These are phyloP conservation scores for Pteropus alecto DNA, from an alignment of 2,113 vertebrate genomes.

Conservation along the genomic window DNA sequence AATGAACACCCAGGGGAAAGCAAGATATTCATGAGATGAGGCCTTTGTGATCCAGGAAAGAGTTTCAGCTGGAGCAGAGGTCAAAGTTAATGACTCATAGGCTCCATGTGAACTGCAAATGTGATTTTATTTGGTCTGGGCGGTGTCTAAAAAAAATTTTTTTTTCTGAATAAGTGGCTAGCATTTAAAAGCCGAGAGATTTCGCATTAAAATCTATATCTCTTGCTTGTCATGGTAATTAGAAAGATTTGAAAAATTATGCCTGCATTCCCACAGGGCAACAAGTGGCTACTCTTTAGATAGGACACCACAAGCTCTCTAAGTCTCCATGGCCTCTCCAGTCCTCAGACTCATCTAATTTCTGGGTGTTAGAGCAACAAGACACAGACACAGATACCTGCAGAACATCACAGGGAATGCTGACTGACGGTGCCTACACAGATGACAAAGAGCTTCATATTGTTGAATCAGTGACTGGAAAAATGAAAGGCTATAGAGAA, in stretches of 20 bases:
- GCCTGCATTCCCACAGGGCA: neutral
- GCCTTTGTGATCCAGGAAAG: neutral
- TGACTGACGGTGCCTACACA: neutral
- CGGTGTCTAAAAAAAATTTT: neutral
- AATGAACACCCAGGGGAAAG: neutral
- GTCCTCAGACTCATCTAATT: neutral
- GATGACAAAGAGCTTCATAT: neutral
- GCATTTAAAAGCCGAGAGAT: neutral
- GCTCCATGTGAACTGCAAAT: neutral
- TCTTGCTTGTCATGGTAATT: neutral
- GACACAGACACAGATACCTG: accelerated
- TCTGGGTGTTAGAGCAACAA: neutral
- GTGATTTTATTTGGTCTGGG: neutral
- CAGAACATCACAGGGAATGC: neutral
- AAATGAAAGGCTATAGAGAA: neutral
- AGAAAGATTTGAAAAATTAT: neutral
- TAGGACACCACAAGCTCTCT: neutral
- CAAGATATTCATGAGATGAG: neutral
- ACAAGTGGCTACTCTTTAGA: no score
- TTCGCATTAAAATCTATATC: neutral
- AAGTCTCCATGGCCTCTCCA: neutral
- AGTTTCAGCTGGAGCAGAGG: neutral
- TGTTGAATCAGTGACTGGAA: neutral
- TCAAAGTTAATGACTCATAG: neutral
- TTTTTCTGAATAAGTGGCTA: neutral